Percentiles rank a stretch among this genome's conserved stretches.
These are phyloP conservation scores for Sarotherodon lohbergeri DNA, from an alignment of 2,113 vertebrate species.

Conservation along the genomic window DNA sequence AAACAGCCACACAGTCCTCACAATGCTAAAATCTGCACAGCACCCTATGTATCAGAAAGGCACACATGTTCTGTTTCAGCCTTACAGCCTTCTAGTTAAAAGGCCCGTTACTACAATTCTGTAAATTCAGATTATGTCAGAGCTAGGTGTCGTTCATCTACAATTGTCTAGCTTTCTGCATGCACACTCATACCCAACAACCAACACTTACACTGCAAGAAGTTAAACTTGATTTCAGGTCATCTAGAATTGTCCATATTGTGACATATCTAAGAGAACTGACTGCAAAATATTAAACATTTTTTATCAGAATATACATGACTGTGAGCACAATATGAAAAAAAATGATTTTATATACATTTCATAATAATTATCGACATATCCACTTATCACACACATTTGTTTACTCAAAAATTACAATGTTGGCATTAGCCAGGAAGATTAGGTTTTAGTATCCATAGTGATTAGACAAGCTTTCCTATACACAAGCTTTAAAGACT, in stretches of 20 bases:
- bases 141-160: neutral
- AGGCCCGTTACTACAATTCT: neutral
- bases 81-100: neutral
- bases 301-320: neutral
- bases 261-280: neutral
- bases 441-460: neutral
- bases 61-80: neutral
- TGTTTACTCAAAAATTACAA: neutral
- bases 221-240: neutral
- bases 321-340: neutral
- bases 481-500: neutral
- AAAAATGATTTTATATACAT: neutral
- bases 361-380: neutral
- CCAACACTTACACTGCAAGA: neutral
- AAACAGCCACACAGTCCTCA: neutral
- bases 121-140: neutral
- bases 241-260: neutral
- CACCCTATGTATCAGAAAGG: neutral
- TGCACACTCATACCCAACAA: neutral
- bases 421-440: neutral
- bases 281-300: neutral
- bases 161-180: neutral
- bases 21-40: neutral
- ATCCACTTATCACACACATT: neutral
- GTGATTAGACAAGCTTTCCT: neutral